phyloP scores from a whole-genome alignment of 2,113 vertebrate species.

The Rana temporaria region DNA sequence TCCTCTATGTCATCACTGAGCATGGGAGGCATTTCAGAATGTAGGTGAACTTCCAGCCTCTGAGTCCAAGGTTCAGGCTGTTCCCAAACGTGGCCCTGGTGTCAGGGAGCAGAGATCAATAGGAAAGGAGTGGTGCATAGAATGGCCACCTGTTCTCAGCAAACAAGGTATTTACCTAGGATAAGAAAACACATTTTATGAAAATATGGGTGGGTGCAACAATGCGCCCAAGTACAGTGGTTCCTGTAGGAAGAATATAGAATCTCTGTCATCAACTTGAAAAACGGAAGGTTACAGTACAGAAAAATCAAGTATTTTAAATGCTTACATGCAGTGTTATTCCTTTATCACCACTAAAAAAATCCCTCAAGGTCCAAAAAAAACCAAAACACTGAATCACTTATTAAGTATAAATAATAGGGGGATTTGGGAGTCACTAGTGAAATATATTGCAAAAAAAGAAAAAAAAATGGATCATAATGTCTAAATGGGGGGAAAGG shows the following conservation, averaged over 20 bases:
- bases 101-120: not conserved
- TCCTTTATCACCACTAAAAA: too few relatives aligned
- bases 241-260: not conserved
- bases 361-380: too few relatives aligned
- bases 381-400: too few relatives aligned
- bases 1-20: not conserved
- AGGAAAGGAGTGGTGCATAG: not conserved
- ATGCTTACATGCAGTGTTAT: too few relatives aligned
- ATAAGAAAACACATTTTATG: not conserved
- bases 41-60: not conserved
- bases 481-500: too few relatives aligned
- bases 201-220: not conserved
- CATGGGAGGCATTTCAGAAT: not conserved
- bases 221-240: not conserved
- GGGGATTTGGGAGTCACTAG: too few relatives aligned
- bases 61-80: not conserved
- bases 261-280: not conserved
- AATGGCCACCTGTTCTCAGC: slow-evolving; percentile 3
- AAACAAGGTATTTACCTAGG: slow-evolving; percentile 39
- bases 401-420: too few relatives aligned
- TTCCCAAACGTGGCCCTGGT: too few relatives aligned
- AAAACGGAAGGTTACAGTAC: too few relatives aligned
- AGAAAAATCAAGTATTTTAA: too few relatives aligned
- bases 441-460: too few relatives aligned
- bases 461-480: too few relatives aligned